Conservation (phyloP, 2,888 invertebrate species). For the Stenurella melanura region DNA sequence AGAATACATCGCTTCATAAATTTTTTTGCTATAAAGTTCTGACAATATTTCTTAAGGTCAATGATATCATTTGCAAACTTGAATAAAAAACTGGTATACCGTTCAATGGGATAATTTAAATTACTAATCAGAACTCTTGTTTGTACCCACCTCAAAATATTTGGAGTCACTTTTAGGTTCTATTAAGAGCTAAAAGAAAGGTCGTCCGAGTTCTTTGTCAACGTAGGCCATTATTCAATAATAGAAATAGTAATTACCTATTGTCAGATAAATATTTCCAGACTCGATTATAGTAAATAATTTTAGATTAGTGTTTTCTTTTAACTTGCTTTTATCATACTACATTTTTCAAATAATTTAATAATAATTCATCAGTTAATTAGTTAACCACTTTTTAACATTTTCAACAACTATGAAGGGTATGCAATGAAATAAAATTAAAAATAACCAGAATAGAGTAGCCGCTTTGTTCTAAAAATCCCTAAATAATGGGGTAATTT, state of each 20-base stretch:
- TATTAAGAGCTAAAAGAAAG: conserved; percentile 34
- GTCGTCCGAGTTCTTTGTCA: conserved; percentile 18
- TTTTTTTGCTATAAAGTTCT: background rate
- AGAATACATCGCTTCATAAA: background rate
- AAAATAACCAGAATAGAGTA: no score
- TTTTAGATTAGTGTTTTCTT: no score
- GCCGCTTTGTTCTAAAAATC: no score
- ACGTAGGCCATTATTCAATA: background rate
- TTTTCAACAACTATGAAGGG: no score
- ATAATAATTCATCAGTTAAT: no score
- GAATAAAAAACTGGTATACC: conserved; percentile 41
- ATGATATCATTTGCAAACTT: conserved; percentile 39
- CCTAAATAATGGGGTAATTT: no score
- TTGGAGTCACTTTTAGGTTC: conserved; percentile 24
- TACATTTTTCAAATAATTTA: no score
- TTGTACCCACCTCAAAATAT: conserved; percentile 38
- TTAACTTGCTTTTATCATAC: no score
- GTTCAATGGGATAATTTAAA: conserved; percentile 33
- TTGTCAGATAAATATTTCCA: background rate
- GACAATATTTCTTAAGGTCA: conserved; percentile 35
- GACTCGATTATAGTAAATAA: background rate
- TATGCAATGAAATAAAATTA: no score
- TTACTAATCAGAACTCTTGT: conserved; percentile 39
- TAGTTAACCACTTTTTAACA: no score
- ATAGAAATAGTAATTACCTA: background rate